Percentiles rank a stretch among this genome's conserved stretches.
Conservation (phyloP, 2,888 invertebrate genomes). For the Lithosia quadra region DNA sequence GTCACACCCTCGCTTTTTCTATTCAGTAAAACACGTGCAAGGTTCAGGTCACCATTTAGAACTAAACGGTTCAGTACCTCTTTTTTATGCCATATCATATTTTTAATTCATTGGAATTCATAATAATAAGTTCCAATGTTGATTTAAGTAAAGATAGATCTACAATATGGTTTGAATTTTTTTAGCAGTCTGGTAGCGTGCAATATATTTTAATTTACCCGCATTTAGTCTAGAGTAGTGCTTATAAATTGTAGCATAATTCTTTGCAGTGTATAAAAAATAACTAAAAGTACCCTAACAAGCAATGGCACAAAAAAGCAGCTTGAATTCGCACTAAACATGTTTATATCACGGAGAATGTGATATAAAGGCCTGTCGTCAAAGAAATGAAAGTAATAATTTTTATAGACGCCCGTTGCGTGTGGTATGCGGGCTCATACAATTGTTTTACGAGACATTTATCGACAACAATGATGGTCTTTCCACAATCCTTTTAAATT, state of each 20-base stretch:
- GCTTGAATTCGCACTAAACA: conserved; percentile 31
- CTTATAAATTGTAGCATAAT: too few relatives aligned
- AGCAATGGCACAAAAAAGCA: conserved; percentile 33
- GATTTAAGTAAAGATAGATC: neutral
- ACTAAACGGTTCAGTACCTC: too few relatives aligned
- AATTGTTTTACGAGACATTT: conserved; percentile 57
- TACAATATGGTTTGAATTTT: neutral
- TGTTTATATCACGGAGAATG: conserved; percentile 16
- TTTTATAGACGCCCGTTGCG: conserved; percentile 54
- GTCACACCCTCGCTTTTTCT: neutral
- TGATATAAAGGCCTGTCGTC: conserved; percentile 33
- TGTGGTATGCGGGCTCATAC: conserved; percentile 62
- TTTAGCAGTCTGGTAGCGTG: neutral
- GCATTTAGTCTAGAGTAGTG: too few relatives aligned
- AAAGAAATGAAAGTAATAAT: conserved; percentile 52
- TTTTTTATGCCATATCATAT: too few relatives aligned
- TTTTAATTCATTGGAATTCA: too few relatives aligned
- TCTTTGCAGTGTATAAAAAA: conserved; percentile 27
- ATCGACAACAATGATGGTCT: conserved; percentile 51
- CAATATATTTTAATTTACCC: neutral
- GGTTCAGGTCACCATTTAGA: neutral
- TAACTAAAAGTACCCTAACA: too few relatives aligned
- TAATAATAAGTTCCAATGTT: too few relatives aligned
- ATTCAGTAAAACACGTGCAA: conserved; percentile 2
- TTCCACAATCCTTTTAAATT: conserved; percentile 42